These are phyloP conservation scores for Ptychodera flava DNA, from an alignment of 35 echinoderm and acorn worm genomes.

Conservation along the genomic window DNA sequence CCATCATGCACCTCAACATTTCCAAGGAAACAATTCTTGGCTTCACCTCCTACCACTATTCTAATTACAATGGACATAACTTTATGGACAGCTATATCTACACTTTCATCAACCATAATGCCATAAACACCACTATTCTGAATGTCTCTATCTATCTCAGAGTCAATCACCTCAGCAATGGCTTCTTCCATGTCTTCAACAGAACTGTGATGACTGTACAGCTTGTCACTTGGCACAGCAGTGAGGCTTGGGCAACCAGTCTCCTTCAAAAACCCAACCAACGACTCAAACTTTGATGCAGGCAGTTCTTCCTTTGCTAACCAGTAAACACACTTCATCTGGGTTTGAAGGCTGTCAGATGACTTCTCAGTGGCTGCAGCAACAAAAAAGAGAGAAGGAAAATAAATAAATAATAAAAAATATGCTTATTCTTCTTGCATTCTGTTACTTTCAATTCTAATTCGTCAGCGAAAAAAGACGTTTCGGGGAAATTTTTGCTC, in stretches of 20 bases:
- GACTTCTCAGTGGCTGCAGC: background rate
- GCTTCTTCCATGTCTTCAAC: background rate
- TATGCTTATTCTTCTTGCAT: too few species aligned
- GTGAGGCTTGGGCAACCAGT: background rate
- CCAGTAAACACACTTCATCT: background rate
- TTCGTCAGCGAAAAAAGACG: too few species aligned
- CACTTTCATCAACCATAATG: background rate
- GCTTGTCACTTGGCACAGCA: background rate
- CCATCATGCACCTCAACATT: background rate
- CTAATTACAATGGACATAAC: background rate
- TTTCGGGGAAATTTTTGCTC: too few species aligned
- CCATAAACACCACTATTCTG: background rate
- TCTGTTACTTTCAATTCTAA: too few species aligned
- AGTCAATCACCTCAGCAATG: background rate
- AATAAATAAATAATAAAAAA: background rate
- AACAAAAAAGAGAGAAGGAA: background rate
- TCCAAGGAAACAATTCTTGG: background rate
- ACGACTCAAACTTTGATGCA: background rate
- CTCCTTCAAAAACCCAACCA: background rate
- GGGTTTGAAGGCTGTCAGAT: background rate
- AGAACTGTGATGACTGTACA: background rate
- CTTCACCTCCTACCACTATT: background rate
- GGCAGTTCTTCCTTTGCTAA: background rate
- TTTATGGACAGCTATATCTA: background rate
- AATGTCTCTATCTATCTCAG: background rate